These are phyloP conservation scores for Python bivittatus DNA, from an alignment of 2,113 vertebrate species.

Conservation along the genomic window DNA sequence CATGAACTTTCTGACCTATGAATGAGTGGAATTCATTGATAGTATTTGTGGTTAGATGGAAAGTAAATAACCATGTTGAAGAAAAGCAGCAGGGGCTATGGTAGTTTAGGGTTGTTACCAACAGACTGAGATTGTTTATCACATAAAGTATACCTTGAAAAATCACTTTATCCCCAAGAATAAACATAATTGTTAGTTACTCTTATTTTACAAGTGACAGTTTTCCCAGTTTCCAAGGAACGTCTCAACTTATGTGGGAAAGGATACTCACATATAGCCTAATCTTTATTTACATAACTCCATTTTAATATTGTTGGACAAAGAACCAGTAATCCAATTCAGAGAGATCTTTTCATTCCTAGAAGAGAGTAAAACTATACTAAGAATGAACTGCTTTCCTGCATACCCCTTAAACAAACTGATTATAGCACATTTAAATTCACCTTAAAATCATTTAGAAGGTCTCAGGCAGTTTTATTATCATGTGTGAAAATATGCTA, in stretches of 20 bases:
- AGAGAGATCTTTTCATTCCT: background rate
- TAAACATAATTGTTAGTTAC: background rate
- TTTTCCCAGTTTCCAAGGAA: background rate
- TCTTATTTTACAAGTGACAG: background rate
- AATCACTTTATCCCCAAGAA: background rate
- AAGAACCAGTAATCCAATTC: background rate
- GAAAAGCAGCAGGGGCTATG: background rate
- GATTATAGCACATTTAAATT: background rate
- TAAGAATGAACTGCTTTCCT: background rate
- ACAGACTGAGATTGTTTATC: background rate
- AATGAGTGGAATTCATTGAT: constrained; percentile 23
- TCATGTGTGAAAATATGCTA: constrained; percentile 11
- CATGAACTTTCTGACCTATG: constrained; percentile 6
- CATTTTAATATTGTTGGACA: background rate
- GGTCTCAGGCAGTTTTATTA: background rate
- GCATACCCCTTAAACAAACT: background rate
- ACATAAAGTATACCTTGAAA: background rate
- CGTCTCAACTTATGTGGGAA: background rate
- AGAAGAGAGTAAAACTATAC: background rate
- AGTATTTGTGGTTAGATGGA: fast-evolving
- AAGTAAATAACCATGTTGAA: constrained; percentile 1
- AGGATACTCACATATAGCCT: background rate
- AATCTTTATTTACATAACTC: background rate
- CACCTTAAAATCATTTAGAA: background rate
- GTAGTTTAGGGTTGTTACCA: background rate